A percentile compares a stretch with the other conserved stretches of the same genome.
phyloP scores from a whole-genome alignment of 2,113 vertebrate species.

The Ceyx margarethae region DNA sequence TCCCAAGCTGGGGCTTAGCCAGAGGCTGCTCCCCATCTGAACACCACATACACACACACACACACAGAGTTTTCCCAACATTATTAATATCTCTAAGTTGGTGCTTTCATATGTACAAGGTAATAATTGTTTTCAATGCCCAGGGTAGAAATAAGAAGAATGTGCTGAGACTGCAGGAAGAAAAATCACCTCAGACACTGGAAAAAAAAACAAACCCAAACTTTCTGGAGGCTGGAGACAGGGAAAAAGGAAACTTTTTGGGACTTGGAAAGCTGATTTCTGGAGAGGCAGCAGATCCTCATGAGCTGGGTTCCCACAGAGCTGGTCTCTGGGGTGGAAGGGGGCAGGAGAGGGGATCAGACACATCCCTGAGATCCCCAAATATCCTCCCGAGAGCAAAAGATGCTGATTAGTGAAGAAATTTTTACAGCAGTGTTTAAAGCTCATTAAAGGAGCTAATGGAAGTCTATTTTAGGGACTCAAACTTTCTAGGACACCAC shows the following conservation, averaged over 20 bases:
- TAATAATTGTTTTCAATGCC: background rate
- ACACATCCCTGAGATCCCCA: background rate
- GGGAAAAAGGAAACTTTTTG: no score
- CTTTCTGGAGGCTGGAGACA: no score
- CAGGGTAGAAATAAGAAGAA: background rate
- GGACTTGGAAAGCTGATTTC: background rate
- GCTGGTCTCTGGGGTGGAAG: background rate
- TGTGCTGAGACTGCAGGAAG: background rate
- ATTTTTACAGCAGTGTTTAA: background rate
- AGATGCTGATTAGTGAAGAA: background rate
- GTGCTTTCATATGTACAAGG: background rate
- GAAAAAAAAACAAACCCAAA: background rate
- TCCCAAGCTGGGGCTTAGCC: background rate
- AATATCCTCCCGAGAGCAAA: background rate
- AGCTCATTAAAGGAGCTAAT: background rate
- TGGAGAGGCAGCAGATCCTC: background rate
- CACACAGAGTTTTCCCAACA: background rate
- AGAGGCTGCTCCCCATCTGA: background rate
- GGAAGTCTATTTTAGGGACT: background rate
- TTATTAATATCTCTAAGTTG: no score
- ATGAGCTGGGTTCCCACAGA: background rate
- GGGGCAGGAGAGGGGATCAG: background rate
- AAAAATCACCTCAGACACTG: background rate
- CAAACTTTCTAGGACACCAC: background rate
- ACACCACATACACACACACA: no score